Percentiles rank a stretch among this genome's conserved stretches.
phyloP scores from a whole-genome alignment of 2,888 invertebrate genomes.

The Smittia aterrima region DNA sequence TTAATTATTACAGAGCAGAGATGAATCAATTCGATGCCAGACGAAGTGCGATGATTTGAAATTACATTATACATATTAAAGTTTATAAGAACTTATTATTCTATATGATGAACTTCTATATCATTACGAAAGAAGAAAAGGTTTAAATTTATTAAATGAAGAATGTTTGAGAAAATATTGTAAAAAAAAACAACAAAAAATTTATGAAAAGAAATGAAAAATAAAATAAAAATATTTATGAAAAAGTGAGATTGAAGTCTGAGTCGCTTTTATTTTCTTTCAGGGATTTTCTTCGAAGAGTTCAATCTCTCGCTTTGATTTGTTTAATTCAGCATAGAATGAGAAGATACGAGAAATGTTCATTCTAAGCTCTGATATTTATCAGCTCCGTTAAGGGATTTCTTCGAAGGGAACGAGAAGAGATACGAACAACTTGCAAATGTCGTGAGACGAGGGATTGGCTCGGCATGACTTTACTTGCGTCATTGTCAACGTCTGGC shows the following conservation, averaged over 20 bases:
- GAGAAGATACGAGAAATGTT: too few species aligned
- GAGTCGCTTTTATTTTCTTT: not conserved
- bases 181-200: constrained; percentile 9
- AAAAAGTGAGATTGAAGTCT: not conserved
- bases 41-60: constrained; percentile 17
- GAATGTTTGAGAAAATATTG: constrained; percentile 24
- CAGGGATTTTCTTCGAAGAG: not conserved
- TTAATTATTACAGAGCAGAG: constrained; percentile 15
- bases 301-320: not conserved
- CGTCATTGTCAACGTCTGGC: too few species aligned
- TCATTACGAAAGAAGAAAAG: constrained; percentile 14
- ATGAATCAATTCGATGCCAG: constrained; percentile 33
- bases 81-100: constrained; percentile 31
- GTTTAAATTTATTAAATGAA: constrained; percentile 6
- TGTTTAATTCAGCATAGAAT: not conserved
- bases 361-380: too few species aligned
- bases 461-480: too few species aligned
- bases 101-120: constrained; percentile 33
- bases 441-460: too few species aligned
- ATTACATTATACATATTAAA: constrained; percentile 36
- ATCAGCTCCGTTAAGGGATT: too few species aligned
- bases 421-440: too few species aligned
- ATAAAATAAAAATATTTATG: constrained; percentile 38
- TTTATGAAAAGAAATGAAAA: constrained; percentile 34
- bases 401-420: too few species aligned